Conservation (phyloP, 2,113 vertebrate genomes). For the Octodon degus region DNA sequence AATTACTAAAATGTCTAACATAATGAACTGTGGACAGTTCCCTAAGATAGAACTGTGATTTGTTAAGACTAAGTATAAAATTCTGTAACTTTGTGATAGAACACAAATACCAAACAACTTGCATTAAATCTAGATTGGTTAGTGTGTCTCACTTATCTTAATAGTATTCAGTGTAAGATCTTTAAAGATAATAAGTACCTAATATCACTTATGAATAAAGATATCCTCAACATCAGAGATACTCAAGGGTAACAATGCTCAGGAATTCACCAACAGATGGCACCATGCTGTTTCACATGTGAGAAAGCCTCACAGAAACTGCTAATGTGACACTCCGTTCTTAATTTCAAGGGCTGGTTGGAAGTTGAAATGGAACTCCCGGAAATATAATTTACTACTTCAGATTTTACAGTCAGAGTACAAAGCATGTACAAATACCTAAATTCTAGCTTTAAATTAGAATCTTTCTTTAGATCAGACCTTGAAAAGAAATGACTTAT, state of each 20-base stretch:
- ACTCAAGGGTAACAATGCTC: not conserved
- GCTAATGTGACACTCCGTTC: slow-evolving; percentile 42
- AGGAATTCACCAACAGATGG: slow-evolving; percentile 65
- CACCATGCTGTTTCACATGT: slow-evolving; percentile 60
- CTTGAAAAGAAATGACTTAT: slow-evolving; percentile 70
- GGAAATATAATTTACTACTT: slow-evolving; percentile 65
- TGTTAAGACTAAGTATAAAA: not conserved
- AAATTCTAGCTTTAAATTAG: slow-evolving; percentile 68
- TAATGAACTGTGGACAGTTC: not conserved
- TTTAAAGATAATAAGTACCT: not conserved
- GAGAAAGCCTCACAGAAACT: not conserved
- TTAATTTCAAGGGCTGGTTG: slow-evolving; percentile 61
- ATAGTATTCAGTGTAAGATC: not conserved
- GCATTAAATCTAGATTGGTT: not conserved
- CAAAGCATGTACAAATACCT: slow-evolving; percentile 52
- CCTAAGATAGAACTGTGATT: not conserved
- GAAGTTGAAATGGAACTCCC: not conserved
- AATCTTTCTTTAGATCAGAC: slow-evolving; percentile 37
- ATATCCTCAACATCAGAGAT: not conserved
- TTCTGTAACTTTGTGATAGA: slow-evolving; percentile 8
- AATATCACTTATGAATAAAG: not conserved
- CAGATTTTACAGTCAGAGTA: slow-evolving; percentile 65
- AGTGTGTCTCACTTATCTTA: not conserved
- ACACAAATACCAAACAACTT: not conserved
- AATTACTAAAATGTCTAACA: slow-evolving; percentile 17